Conservation (phyloP, 2,113 vertebrate genomes). For the Tonatia bakeri region DNA sequence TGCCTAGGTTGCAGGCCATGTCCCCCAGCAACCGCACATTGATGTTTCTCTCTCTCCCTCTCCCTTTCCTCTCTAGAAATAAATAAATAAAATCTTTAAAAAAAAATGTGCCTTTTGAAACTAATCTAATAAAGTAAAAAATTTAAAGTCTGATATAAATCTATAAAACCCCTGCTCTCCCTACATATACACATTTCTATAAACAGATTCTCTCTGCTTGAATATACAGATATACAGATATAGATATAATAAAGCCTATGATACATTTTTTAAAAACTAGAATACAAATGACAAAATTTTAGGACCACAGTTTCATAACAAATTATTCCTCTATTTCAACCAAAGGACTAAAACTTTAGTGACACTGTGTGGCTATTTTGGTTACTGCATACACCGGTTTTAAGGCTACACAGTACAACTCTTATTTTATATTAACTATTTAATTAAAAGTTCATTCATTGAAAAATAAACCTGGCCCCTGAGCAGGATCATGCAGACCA, state of each 20-base stretch:
- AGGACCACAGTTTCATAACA: background rate
- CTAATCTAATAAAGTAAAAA: background rate
- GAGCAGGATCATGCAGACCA: background rate
- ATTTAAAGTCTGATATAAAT: background rate
- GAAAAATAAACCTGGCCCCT: background rate
- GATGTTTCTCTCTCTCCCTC: no score
- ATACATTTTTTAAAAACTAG: background rate
- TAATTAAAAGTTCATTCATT: constrained; percentile 21
- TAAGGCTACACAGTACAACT: background rate
- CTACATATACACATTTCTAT: background rate
- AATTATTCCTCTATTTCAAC: background rate
- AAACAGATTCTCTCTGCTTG: background rate
- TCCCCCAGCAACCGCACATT: no score
- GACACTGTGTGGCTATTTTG: constrained; percentile 78
- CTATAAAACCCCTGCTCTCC: background rate
- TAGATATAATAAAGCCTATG: background rate
- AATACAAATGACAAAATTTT: constrained; percentile 39
- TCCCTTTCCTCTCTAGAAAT: no score
- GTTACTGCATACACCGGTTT: constrained; percentile 46
- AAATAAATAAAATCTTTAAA: no score
- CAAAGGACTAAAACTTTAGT: constrained; percentile 68
- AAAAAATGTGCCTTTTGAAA: constrained; percentile 22
- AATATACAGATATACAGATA: background rate
- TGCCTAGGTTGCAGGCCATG: no score
- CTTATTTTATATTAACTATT: background rate